Evolutionary conservation across 2,888 invertebrate genomes (phyloP).

Genomic region (Nomada goodeniana): DNA sequence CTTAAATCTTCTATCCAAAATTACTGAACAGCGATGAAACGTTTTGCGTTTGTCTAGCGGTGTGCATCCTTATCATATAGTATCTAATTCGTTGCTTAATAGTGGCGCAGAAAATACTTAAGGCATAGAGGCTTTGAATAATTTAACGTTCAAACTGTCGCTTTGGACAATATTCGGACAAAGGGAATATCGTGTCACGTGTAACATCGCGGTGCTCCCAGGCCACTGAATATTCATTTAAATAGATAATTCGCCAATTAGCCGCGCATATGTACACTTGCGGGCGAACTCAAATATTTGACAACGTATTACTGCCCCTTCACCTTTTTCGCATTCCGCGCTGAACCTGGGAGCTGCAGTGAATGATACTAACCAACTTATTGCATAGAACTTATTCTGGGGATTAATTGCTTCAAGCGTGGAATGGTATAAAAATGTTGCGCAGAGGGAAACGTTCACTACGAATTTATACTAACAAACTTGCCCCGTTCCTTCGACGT

Average conservation of each 20-base stretch:
- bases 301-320: not conserved
- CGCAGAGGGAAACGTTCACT: too few relatives aligned
- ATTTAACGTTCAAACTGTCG: not conserved
- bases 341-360: not conserved
- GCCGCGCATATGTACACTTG: not conserved
- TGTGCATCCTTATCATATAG: too few relatives aligned
- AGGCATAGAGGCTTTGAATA: not conserved
- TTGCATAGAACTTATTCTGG: too few relatives aligned
- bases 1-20: too few relatives aligned
- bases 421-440: not conserved
- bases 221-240: conserved; percentile 5
- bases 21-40: too few relatives aligned
- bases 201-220: not conserved
- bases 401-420: not conserved
- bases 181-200: not conserved
- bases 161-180: not conserved
- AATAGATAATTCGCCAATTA: conserved; percentile 18
- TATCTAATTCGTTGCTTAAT: not conserved
- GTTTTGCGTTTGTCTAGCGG: too few relatives aligned
- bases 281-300: conserved; percentile 2
- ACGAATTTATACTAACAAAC: too few relatives aligned
- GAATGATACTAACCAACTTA: not conserved
- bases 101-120: not conserved
- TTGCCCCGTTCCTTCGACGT: too few relatives aligned
- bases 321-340: not conserved